These are phyloP conservation scores for Ectropis grisescens DNA, from an alignment of 1,140 invertebrate species.

Conservation along the genomic window DNA sequence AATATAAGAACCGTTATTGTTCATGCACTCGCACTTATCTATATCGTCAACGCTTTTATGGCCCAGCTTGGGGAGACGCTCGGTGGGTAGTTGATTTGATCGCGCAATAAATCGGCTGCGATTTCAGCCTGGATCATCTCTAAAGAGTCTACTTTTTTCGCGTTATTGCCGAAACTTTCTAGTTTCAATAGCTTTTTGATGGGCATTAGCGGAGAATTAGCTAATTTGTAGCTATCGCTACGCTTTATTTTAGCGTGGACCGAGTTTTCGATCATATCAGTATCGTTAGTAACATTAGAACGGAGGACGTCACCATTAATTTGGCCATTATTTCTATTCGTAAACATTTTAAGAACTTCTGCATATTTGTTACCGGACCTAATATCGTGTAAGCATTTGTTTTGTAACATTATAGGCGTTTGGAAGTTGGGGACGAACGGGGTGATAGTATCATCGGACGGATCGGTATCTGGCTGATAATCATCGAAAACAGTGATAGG, in stretches of 20 bases:
- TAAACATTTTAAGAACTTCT: slow-evolving; percentile 66
- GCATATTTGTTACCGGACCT: slow-evolving; percentile 49
- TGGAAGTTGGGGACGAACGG: slow-evolving; percentile 61
- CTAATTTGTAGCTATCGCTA: slow-evolving; percentile 88
- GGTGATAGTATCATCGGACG: slow-evolving; percentile 30
- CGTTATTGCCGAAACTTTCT: slow-evolving; percentile 50
- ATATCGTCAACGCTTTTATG: slow-evolving; percentile 29
- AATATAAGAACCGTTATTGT: slow-evolving; percentile 38
- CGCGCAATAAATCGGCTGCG: slow-evolving; percentile 74
- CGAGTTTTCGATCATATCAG: slow-evolving; percentile 30
- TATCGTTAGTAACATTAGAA: slow-evolving; percentile 9
- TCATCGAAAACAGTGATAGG: slow-evolving; percentile 22
- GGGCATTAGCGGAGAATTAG: slow-evolving; percentile 79
- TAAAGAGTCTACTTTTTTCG: slow-evolving; percentile 63
- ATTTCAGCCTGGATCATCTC: slow-evolving; percentile 73
- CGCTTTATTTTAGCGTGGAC: slow-evolving; percentile 76
- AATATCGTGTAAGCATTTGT: slow-evolving; percentile 32
- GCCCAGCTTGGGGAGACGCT: slow-evolving; percentile 69
- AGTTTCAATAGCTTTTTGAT: slow-evolving; percentile 64
- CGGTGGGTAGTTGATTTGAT: slow-evolving; percentile 79
- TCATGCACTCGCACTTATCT: slow-evolving; percentile 36
- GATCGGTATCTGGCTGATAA: slow-evolving; percentile 20
- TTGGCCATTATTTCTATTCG: slow-evolving; percentile 35
- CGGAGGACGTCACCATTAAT: slow-evolving; percentile 16
- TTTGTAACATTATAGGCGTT: slow-evolving; percentile 50